Evolutionary conservation across 2,113 vertebrate species (phyloP).

Genomic region (Sus scrofa): T2T-Sscrofa CM000817.6:174199501-174200000

Average conservation of each 20-base stretch:
- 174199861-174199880: background rate
- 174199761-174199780: too few relatives aligned
- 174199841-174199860: background rate
- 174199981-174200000: background rate
- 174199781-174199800: too few relatives aligned
- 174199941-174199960: slow-evolving; percentile 15
- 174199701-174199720: too few relatives aligned
- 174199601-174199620: too few relatives aligned
- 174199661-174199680: too few relatives aligned
- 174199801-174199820: background rate
- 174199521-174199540: background rate
- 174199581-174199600: background rate
- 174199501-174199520: background rate
- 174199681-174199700: too few relatives aligned
- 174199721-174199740: too few relatives aligned
- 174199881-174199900: slow-evolving; percentile 35
- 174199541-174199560: background rate
- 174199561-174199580: background rate
- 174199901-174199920: background rate
- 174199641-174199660: too few relatives aligned
- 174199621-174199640: too few relatives aligned
- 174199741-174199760: too few relatives aligned
- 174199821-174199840: fast-evolving
- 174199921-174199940: slow-evolving; percentile 38
- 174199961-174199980: background rate